Conservation (phyloP, 2,113 vertebrate genomes). For the Hippocampus zosterae region DNA sequence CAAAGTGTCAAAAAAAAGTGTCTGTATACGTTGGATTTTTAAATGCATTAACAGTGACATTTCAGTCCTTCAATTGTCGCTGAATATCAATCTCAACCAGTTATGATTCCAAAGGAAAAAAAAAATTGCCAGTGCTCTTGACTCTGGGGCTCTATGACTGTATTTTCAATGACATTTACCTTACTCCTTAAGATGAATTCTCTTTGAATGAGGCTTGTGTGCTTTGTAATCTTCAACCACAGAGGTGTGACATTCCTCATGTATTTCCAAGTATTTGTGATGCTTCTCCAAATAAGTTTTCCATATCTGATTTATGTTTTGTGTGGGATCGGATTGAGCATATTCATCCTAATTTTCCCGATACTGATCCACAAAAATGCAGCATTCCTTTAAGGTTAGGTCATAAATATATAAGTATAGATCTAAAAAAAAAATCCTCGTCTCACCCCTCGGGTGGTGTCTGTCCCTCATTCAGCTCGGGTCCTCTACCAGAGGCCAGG, state of each 20-base stretch:
- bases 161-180: background rate
- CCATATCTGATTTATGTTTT: conserved; percentile 12
- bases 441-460: too few species aligned
- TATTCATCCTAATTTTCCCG: conserved; percentile 7
- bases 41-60: too few species aligned
- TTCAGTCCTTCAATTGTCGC: conserved; percentile 14
- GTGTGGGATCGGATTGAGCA: background rate
- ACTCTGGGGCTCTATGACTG: background rate
- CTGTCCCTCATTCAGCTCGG: too few species aligned
- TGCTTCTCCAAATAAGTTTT: conserved; percentile 11
- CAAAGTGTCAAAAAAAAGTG: too few species aligned
- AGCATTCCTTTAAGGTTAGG: background rate
- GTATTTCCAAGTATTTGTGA: conserved; percentile 11
- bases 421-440: too few species aligned
- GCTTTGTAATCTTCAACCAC: conserved; percentile 18
- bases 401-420: too few species aligned
- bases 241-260: conserved; percentile 16
- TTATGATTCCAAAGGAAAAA: background rate
- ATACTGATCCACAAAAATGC: conserved; percentile 1
- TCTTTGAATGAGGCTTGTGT: conserved; percentile 13
- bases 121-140: background rate
- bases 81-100: background rate
- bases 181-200: conserved; percentile 20
- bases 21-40: too few species aligned
- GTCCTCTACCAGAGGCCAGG: too few species aligned